Percentiles rank a stretch among this genome's conserved stretches.
phyloP scores from a whole-genome alignment of 2,797 vertebrate species.

The Dendrocincla fuliginosa region DNA sequence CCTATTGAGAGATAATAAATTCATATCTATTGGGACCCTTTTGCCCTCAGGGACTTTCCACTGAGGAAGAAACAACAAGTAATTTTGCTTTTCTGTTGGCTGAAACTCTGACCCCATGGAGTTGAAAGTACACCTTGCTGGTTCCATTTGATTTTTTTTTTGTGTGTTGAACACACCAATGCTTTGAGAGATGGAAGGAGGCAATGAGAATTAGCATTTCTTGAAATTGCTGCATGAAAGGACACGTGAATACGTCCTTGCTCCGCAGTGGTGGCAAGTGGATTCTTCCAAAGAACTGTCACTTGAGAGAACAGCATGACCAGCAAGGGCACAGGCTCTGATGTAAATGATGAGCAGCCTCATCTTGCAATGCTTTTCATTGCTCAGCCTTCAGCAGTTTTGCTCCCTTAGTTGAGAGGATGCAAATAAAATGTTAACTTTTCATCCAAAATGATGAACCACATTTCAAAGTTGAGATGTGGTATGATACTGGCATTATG shows the following conservation, averaged over 20 bases:
- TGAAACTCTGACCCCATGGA: background rate
- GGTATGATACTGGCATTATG: background rate
- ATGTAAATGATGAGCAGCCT: background rate
- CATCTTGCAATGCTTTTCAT: background rate
- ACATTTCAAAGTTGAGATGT: background rate
- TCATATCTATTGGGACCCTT: background rate
- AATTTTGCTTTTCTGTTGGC: background rate
- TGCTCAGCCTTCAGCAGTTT: background rate
- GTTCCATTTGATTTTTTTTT: background rate
- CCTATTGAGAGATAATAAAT: background rate
- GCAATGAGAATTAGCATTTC: background rate
- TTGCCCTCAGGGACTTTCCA: background rate
- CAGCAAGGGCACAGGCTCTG: background rate
- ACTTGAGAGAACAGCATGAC: background rate
- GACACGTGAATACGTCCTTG: background rate
- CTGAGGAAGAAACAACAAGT: background rate
- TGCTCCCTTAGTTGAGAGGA: background rate
- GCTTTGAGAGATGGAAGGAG: background rate
- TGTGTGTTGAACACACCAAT: background rate
- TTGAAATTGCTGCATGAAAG: background rate
- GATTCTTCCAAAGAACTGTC: background rate
- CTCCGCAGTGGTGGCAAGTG: background rate
- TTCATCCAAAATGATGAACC: background rate
- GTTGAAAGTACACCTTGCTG: background rate
- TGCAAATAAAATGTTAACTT: background rate